Percentiles rank a stretch among this genome's conserved stretches.
Conservation (phyloP, 2,113 vertebrate genomes). For the Uria lomvia region DNA sequence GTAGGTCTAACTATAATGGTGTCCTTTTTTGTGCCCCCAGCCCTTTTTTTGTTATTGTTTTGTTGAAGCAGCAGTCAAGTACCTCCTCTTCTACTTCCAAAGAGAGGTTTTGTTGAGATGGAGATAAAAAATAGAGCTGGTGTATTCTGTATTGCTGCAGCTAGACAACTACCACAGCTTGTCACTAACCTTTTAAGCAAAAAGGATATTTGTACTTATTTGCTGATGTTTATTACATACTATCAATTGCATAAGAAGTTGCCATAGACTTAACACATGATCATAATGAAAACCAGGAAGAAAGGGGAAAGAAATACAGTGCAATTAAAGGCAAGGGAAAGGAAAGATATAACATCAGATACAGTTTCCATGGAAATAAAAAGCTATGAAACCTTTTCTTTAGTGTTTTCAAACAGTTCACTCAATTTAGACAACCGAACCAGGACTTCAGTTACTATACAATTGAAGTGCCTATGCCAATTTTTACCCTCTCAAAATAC, state of each 20-base stretch:
- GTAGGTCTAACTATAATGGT: neutral
- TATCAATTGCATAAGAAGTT: neutral
- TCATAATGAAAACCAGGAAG: neutral
- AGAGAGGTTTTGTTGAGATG: neutral
- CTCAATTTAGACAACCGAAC: neutral
- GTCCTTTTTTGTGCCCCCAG: neutral
- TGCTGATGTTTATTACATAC: neutral
- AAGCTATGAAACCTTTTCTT: neutral
- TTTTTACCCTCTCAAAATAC: neutral
- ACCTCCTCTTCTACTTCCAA: neutral
- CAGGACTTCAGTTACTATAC: neutral
- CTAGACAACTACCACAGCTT: neutral
- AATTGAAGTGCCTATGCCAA: neutral
- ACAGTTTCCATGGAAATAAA: conserved; percentile 31
- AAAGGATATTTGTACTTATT: neutral
- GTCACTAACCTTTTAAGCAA: neutral
- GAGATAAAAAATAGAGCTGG: neutral
- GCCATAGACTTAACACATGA: neutral
- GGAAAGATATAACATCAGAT: neutral
- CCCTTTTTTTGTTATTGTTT: neutral
- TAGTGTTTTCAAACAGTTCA: neutral
- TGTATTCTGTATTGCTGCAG: neutral
- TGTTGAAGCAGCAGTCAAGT: neutral
- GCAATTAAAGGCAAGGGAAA: neutral
- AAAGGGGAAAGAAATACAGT: neutral